Percentiles rank a stretch among this genome's conserved stretches.
These are phyloP conservation scores for Anguilla japonica DNA, from an alignment of 2,113 vertebrate species.

Conservation along the genomic window DNA sequence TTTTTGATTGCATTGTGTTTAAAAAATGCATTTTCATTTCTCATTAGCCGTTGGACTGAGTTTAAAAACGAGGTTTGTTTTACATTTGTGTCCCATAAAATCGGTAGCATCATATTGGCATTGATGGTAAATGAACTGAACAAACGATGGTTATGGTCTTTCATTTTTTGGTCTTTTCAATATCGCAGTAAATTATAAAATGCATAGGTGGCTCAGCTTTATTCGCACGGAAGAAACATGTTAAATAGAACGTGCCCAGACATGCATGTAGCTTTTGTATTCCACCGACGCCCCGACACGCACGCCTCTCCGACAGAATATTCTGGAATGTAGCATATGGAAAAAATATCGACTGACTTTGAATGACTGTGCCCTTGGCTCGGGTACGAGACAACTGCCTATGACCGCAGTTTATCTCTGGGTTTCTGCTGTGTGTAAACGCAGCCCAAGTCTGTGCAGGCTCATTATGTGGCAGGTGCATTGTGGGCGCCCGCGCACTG, in stretches of 20 bases:
- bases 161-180: neutral
- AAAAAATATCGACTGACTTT: neutral
- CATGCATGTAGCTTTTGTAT: neutral
- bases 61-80: slow-evolving; percentile 56
- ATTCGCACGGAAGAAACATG: neutral
- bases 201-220: neutral
- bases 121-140: neutral
- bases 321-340: slow-evolving; percentile 13
- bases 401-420: too few relatives aligned
- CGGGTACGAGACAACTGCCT: neutral
- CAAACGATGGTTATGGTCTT: neutral
- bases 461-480: slow-evolving; percentile 13
- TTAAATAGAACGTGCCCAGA: neutral
- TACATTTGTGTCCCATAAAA: slow-evolving; percentile 49
- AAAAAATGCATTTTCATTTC: slow-evolving; percentile 53
- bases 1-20: slow-evolving; percentile 69
- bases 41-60: slow-evolving; percentile 65
- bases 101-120: neutral
- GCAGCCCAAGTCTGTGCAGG: slow-evolving; percentile 12
- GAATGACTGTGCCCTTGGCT: slow-evolving; percentile 6
- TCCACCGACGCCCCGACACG: neutral
- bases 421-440: neutral
- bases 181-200: neutral
- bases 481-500: slow-evolving; percentile 19
- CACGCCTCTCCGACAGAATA: neutral